Base-by-base conservation (phyloP, 2,888 invertebrate genomes). In the Tenthredo amoena region DNA sequence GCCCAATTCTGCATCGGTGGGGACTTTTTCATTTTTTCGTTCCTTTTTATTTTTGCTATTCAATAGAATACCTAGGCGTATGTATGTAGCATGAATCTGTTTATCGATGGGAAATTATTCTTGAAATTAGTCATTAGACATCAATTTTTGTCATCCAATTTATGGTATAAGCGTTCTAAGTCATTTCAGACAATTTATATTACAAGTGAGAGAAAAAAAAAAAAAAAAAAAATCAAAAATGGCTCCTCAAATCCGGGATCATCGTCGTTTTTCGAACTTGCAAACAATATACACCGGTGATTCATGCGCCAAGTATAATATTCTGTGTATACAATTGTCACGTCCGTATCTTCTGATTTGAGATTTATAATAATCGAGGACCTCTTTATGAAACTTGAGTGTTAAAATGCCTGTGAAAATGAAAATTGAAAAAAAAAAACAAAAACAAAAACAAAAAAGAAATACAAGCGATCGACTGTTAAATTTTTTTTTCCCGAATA, bases 61-160 rank as follows among this genome's bases (percentile, higher is more conserved):
- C 18, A 71, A 12, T 71, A 9, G 18, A 71, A 71, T 12, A 62
- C 7, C 37, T 71, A 4, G 71, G 15, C 47, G 40, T 26, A 76
- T 47, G 76, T 26, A 15, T 76, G 76, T 76, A 21, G 76, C 76
- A 76, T 47, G 76, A 76, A 47, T 76, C 15, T 47, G 26, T 47
- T 0, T 43, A 47, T 76, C 15, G 21, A 47, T 76, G 47, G n/a
- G 47, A 47, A 37, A 58, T 21, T 21, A 21, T 58, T 58, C 9
- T 7, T 58, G n/a, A 21, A 18, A 18, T 55, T n/a, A 55, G 26
- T 21, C 2, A 62, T 62, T 62, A 62, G 62, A 21, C 0, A 2
- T 62, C 12, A 62, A 26, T 62, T 62, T 62, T n/a, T 26, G 26
- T 62, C 12, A 62, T 26, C 3, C 2, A 62, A 62, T 62, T 62